Conservation (phyloP, 2,797 vertebrate genomes). For the Acrocephalus scirpaceus region DNA sequence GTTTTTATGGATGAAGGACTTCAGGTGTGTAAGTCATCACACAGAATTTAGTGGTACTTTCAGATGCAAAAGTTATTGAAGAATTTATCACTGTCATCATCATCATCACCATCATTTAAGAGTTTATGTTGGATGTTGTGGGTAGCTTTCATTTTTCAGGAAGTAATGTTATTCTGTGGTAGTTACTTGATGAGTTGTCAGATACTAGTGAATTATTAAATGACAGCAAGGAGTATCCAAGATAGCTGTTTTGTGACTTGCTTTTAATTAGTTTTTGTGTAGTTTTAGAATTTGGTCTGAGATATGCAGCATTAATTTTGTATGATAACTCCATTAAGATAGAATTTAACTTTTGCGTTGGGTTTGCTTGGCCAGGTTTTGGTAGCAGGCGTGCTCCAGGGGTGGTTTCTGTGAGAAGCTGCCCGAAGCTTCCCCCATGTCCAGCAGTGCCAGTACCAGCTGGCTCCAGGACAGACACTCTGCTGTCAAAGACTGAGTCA, state of each 20-base stretch:
- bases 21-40: not conserved
- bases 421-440: not conserved
- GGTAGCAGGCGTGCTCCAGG: not conserved
- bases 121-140: not conserved
- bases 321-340: not conserved
- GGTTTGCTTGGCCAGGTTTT: not conserved
- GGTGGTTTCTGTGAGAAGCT: not conserved
- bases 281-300: not conserved
- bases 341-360: not conserved
- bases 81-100: not conserved
- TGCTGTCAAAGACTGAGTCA: not conserved
- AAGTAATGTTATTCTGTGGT: not conserved
- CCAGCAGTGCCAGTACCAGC: not conserved
- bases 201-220: not conserved
- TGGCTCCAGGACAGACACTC: rapidly evolving
- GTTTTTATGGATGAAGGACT: not conserved
- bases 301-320: not conserved
- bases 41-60: not conserved
- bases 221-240: not conserved
- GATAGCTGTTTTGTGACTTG: not conserved
- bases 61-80: not conserved
- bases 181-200: not conserved
- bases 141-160: not conserved
- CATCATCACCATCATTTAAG: not conserved
- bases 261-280: not conserved